phyloP scores from a whole-genome alignment of 2,113 vertebrate species.

The Anthoscopus minutus region DNA sequence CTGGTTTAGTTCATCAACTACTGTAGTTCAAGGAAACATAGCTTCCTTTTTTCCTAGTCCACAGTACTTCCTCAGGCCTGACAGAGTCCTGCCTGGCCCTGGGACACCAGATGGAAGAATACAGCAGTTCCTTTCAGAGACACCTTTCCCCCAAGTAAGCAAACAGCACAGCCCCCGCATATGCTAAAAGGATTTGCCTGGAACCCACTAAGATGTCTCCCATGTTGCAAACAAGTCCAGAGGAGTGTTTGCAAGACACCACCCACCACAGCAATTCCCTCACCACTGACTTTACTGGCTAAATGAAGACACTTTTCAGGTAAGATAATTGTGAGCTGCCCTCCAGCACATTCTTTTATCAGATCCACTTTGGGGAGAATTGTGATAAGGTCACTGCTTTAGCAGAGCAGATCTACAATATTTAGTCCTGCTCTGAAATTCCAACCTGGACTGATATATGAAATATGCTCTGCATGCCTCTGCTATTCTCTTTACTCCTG shows the following conservation, averaged over 20 bases:
- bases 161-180: neutral
- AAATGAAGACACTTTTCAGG: conserved; percentile 53
- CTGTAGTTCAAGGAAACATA: neutral
- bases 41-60: neutral
- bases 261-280: neutral
- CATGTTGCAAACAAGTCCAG: neutral
- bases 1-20: neutral
- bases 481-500: neutral
- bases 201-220: neutral
- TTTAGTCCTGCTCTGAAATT: neutral
- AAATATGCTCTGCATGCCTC: neutral
- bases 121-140: neutral
- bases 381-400: conserved; percentile 24
- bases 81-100: neutral
- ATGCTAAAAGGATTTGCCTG: neutral
- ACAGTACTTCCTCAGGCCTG: neutral
- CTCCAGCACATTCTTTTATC: conserved; percentile 54
- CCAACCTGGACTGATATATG: neutral
- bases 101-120: neutral
- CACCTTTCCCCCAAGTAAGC: neutral
- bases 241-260: conserved; percentile 1
- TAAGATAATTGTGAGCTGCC: conserved; percentile 42
- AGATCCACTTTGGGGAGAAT: conserved; percentile 7
- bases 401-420: conserved; percentile 11
- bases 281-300: neutral